Percentiles rank a stretch among this genome's conserved stretches.
Conservation (phyloP, 2,113 vertebrate species). For the Puma concolor region DNA sequence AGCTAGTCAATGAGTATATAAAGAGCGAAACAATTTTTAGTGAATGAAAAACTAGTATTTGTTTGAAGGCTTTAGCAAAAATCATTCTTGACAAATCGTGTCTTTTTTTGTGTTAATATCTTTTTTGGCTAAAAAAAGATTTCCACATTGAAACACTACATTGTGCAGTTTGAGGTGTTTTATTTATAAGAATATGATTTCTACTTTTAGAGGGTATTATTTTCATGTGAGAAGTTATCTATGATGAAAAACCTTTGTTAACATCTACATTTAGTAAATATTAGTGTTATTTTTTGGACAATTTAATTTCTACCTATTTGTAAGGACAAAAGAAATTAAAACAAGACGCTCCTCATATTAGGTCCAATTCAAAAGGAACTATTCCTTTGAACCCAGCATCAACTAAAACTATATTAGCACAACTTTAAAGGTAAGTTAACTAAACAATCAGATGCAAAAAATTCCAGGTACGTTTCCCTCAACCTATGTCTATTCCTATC, state of each 20-base stretch:
- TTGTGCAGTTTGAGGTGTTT: not conserved
- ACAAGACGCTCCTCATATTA: not conserved
- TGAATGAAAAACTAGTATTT: not conserved
- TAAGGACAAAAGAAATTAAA: not conserved
- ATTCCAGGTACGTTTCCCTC: not conserved
- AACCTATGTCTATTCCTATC: not conserved
- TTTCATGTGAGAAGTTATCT: not conserved
- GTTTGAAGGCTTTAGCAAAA: not conserved
- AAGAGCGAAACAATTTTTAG: not conserved
- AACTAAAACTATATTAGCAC: not conserved
- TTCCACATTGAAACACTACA: not conserved
- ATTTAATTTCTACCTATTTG: not conserved
- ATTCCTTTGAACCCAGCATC: not conserved
- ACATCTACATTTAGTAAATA: not conserved
- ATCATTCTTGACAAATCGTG: not conserved
- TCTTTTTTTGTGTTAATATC: not conserved
- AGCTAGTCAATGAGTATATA: not conserved
- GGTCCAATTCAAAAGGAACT: not conserved
- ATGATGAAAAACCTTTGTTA: not conserved
- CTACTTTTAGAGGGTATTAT: not conserved
- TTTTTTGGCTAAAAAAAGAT: not conserved
- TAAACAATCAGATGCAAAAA: not conserved
- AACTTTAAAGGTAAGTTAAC: not conserved
- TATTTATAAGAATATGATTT: not conserved
- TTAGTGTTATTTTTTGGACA: not conserved